Evolutionary conservation across 2,113 vertebrate species (phyloP).

Genomic region (Phrynosoma platyrhinos): DNA sequence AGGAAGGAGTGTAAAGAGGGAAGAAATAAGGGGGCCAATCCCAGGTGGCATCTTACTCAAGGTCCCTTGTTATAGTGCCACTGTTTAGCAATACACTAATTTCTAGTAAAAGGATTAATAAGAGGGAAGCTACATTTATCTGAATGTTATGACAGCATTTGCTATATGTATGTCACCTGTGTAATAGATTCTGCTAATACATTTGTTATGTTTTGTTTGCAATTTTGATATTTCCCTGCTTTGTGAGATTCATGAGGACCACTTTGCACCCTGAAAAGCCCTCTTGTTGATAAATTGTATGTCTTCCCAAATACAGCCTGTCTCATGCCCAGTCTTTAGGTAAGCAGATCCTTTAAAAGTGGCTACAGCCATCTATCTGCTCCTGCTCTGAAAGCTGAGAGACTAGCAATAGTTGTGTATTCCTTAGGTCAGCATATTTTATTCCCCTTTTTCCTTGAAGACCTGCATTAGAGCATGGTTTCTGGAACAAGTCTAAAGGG

Average conservation of each 20-base stretch:
- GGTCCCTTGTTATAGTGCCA: too few species aligned
- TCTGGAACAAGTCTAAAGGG: constrained; percentile 49
- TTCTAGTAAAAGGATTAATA: not conserved
- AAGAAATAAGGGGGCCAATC: not conserved
- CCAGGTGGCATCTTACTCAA: too few species aligned
- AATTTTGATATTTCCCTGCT: not conserved
- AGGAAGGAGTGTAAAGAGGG: not conserved
- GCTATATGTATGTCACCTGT: not conserved
- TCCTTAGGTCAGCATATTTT: constrained; percentile 27
- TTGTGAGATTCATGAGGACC: not conserved
- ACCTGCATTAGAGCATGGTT: constrained; percentile 15
- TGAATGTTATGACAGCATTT: not conserved
- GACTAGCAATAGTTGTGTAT: constrained; percentile 36
- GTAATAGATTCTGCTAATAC: not conserved
- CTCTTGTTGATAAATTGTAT: constrained; percentile 9
- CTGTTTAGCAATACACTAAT: not conserved
- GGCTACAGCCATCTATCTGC: not conserved
- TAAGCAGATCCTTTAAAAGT: not conserved
- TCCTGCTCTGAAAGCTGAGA: not conserved
- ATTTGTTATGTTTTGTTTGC: constrained; percentile 9
- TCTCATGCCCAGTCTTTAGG: not conserved
- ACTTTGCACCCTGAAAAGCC: not conserved
- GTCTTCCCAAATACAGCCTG: constrained; percentile 19
- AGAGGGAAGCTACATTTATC: not conserved
- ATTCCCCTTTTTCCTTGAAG: not conserved